Percentiles rank a stretch among this genome's conserved stretches.
Conservation (phyloP, 2,113 vertebrate species). For the Glaucomys volans region DNA sequence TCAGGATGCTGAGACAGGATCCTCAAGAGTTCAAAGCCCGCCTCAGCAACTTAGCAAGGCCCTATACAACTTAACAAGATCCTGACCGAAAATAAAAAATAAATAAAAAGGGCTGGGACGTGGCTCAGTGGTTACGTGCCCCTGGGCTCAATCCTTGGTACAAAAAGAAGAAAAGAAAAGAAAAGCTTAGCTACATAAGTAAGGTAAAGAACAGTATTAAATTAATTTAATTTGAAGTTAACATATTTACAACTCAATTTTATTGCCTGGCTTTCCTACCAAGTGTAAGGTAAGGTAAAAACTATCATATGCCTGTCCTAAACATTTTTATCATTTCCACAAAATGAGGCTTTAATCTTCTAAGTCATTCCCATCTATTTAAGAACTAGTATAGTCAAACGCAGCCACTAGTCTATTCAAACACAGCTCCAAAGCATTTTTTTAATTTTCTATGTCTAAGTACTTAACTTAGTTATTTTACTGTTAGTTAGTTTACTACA, state of each 20-base stretch:
- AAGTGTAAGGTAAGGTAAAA: neutral
- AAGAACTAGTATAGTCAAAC: neutral
- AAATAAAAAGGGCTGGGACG: too few relatives aligned
- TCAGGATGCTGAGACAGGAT: too few relatives aligned
- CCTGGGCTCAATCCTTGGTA: too few relatives aligned
- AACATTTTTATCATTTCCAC: slow-evolving; percentile 9
- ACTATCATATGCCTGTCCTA: neutral
- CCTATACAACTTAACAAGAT: too few relatives aligned
- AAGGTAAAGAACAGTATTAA: neutral
- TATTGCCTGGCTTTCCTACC: slow-evolving; percentile 27
- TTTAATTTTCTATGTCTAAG: slow-evolving; percentile 45
- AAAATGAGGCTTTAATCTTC: slow-evolving; percentile 49
- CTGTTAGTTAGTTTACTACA: neutral
- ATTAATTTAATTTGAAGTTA: slow-evolving; percentile 5
- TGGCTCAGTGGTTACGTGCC: too few relatives aligned
- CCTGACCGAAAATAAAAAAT: too few relatives aligned
- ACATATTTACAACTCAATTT: neutral
- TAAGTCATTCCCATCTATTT: neutral
- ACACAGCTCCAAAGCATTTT: slow-evolving; percentile 33
- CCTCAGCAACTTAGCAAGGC: too few relatives aligned
- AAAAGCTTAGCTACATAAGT: too few relatives aligned
- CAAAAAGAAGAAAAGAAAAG: too few relatives aligned
- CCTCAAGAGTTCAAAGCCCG: too few relatives aligned
- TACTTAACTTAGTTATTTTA: slow-evolving; percentile 48
- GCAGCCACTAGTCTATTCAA: neutral